phyloP scores from a whole-genome alignment of 2,888 invertebrate genomes.

The Eurois occulta region DNA sequence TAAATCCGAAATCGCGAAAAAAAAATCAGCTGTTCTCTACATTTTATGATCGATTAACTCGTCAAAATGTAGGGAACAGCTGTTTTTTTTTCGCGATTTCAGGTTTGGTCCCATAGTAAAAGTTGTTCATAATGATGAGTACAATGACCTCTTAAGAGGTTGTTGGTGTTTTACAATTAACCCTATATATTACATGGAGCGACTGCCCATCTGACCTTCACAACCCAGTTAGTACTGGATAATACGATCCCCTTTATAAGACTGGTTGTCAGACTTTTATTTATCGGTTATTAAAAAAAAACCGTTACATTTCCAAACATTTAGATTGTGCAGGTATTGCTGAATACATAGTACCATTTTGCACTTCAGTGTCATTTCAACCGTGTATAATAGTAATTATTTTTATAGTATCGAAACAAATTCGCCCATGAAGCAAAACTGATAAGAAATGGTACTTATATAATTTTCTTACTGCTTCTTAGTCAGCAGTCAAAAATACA shows the following conservation, averaged over 20 bases:
- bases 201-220: too few species aligned
- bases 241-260: not conserved
- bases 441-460: not conserved
- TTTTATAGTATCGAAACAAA: not conserved
- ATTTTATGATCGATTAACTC: too few species aligned
- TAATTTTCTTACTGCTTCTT: not conserved
- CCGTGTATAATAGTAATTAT: not conserved
- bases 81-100: too few species aligned
- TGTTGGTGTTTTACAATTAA: too few species aligned
- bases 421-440: not conserved
- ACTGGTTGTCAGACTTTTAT: not conserved
- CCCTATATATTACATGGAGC: too few species aligned
- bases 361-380: not conserved
- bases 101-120: too few species aligned
- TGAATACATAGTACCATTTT: not conserved
- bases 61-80: too few species aligned
- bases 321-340: not conserved
- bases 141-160: too few species aligned
- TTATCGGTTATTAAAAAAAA: not conserved
- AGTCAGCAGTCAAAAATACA: not conserved
- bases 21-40: too few species aligned
- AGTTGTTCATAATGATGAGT: too few species aligned
- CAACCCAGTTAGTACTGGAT: not conserved
- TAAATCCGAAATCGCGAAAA: too few species aligned
- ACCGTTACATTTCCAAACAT: not conserved